A percentile compares a stretch with the other conserved stretches of the same genome.
These are phyloP conservation scores for Oryzias curvinotus DNA, from an alignment of 2,113 vertebrate species.

Conservation along the genomic window DNA sequence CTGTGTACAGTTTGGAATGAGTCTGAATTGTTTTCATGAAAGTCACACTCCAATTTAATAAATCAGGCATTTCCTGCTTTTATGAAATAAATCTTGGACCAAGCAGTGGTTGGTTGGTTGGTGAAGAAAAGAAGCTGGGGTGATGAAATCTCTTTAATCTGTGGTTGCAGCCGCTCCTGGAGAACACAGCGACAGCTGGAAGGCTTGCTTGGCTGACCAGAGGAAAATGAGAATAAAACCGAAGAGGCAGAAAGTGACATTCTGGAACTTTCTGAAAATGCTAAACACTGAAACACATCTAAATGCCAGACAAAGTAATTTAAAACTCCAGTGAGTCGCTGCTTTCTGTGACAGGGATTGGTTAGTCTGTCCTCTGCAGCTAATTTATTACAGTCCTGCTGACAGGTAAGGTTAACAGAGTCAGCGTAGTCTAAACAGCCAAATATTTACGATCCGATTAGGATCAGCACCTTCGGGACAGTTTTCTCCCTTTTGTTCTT, in stretches of 20 bases:
- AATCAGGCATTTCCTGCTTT: too few relatives aligned
- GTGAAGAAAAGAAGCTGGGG: too few relatives aligned
- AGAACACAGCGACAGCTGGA: too few relatives aligned
- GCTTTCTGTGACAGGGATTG: conserved; percentile 4
- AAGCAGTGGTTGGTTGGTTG: too few relatives aligned
- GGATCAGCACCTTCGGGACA: too few relatives aligned
- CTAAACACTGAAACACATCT: conserved; percentile 25
- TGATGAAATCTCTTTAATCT: too few relatives aligned
- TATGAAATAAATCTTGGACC: too few relatives aligned
- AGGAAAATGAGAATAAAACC: conserved; percentile 16
- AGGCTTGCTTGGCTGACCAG: conserved; percentile 7
- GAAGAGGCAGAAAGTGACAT: conserved; percentile 27
- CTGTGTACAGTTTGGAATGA: too few relatives aligned
- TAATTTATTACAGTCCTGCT: conserved; percentile 25
- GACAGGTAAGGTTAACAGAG: conserved; percentile 24
- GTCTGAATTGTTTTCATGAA: too few relatives aligned
- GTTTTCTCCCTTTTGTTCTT: too few relatives aligned
- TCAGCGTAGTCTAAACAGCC: not conserved
- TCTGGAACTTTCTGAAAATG: conserved; percentile 18
- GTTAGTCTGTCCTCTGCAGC: conserved; percentile 9
- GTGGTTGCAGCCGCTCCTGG: too few relatives aligned
- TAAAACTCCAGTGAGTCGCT: conserved; percentile 16
- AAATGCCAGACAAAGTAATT: conserved; percentile 45
- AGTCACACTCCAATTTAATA: too few relatives aligned
- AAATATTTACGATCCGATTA: not conserved